Base-by-base conservation (phyloP, 2,888 invertebrate genomes). In the Rhogogaster chlorosoma region DNA sequence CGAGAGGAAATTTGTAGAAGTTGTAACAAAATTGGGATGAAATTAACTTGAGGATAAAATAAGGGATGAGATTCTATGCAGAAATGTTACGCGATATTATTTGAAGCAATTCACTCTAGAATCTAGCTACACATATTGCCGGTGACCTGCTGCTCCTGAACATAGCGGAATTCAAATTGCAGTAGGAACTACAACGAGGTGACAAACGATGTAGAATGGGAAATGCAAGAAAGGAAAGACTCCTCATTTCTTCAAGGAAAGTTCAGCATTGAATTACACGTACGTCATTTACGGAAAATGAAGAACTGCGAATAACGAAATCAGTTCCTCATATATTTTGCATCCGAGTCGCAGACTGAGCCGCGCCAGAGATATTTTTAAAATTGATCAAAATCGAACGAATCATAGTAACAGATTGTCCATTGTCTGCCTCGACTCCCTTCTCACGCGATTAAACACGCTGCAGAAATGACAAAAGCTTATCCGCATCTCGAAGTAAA, bases 401-500 rank as follows among this genome's bases (percentile, higher is more conserved):
- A 73, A 73, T 73, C 22, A 73, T 42, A 73, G n/a, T 73, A 73
- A n/a, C 38, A 42, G 71, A 38, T 73, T n/a, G 22, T 26, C 26
- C 38, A n/a, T 42, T 15, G 38, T 42, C 38, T 38, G 42, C 6
- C n/a, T 73, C 71, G 9, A 22, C 26, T n/a, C 42, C 10, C 22
- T 42, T 42, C 22, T 73, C 67, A 12, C 61, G 29, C n/a, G 71
- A 38, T 73, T 42, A 42, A 38, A 38, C 71, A 73, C 71, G 22
- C 71, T 38, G 71, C 42, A 42, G 22, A 22, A 73, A 73, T 73
- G 22, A 22, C n/a, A 53, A 15, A 29, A 49, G 26, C 53, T 12
- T 18, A 49, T 42, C 73, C 22, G 9, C 29, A n/a, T n/a, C 22
- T 7, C 10, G 73, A 2, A 12, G 42, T 26, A n/a, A 73, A 42